Evolutionary conservation across 2,113 vertebrate species (phyloP).

Genomic region (Notiomystis cincta): DNA sequence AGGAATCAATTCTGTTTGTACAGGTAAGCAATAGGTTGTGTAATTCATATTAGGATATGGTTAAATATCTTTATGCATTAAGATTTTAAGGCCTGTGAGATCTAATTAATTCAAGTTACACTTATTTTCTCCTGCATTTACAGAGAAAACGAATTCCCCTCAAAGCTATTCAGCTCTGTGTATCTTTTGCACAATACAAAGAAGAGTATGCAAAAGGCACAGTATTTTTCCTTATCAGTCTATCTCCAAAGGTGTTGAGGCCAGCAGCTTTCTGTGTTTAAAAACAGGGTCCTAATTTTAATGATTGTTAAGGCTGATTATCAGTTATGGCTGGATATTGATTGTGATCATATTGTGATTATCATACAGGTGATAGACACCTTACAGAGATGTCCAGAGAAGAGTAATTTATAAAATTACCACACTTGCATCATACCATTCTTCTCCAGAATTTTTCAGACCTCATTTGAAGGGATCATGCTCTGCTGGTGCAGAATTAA

Average conservation of each 20-base stretch:
- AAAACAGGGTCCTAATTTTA: background rate
- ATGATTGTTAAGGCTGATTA: background rate
- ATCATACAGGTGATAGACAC: background rate
- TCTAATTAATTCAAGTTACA: background rate
- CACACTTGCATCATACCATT: background rate
- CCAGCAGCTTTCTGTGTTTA: background rate
- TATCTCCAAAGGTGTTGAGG: background rate
- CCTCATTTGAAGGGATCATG: background rate
- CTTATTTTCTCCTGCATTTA: background rate
- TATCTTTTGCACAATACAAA: background rate
- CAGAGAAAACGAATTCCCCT: background rate
- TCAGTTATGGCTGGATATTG: background rate
- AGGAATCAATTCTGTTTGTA: background rate
- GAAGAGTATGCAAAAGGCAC: background rate
- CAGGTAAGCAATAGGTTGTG: background rate
- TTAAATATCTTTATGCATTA: background rate
- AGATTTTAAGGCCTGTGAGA: background rate
- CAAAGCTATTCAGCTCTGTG: background rate
- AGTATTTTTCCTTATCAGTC: background rate
- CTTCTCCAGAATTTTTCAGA: background rate
- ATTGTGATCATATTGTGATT: background rate
- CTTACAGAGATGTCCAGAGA: background rate
- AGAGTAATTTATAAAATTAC: background rate
- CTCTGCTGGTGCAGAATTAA: background rate
- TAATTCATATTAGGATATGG: background rate